Base-by-base conservation (phyloP, 2,113 vertebrate species). In the Charina bottae region DNA sequence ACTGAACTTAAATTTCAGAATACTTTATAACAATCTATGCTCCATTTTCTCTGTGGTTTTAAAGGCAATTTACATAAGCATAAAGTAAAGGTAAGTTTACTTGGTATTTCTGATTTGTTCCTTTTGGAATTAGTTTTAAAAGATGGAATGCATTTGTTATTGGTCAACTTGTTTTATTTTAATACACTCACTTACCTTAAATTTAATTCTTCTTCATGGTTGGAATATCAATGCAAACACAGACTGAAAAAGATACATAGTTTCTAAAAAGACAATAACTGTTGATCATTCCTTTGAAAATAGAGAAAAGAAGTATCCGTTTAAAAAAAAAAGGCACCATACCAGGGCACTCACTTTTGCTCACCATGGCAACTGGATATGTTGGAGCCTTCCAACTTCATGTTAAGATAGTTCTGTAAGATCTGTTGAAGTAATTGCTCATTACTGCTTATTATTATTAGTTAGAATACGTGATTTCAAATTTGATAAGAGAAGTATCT, bases 181-280 rank as follows among this genome's bases (percentile, higher is more conserved):
- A 59, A 90, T 88, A 88, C 17, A 93, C 84, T 78, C 91, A 87
- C 78, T 42, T 95, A 94, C 89, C 89, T 92, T 94, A 90, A 89
- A 94, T 85, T 95, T 93, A 96, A 97, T 93, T 95, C 94, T 95
- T 95, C 54, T 91, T 95, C 95, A 92, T 42, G 89, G 93, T 58
- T 93, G 84, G 94, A 96, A 93, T 2, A 37, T 84, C 90, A 95
- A 95, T 94, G 94, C 86, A 92, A 90, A 94, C 86, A 94, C 33
- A 94, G 55, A 90, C 88, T 91, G 91, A 93, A 91, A 64, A 91
- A 91, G 96, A 55, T 95, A 93, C 19, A 94, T 94, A 54, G 96
- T 64, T 53, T 92, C 93, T 97, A 94, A 92, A 97, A 94, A 91
- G 89, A 88, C 94, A 96, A 93, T 91, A 92, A 92, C 93, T 94